phyloP scores from a whole-genome alignment of 2,797 vertebrate species.

The Chrosomus eos region DNA sequence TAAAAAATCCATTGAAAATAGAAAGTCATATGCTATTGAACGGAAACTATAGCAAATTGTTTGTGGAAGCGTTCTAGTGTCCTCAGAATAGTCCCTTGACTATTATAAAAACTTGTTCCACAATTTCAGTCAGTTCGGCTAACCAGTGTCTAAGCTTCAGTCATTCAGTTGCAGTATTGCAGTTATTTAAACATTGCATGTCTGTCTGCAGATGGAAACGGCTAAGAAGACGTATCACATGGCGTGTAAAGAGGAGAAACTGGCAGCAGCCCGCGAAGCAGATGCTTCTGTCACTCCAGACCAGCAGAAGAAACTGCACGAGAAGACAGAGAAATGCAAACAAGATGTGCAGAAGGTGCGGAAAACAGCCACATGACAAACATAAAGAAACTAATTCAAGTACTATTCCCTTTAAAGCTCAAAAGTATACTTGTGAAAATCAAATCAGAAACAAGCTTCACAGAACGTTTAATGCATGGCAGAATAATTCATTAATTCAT shows the following conservation, averaged over 20 bases:
- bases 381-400: neutral
- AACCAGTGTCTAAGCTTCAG: neutral
- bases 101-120: neutral
- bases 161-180: neutral
- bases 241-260: constrained; percentile 96
- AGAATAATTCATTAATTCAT: neutral
- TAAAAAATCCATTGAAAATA: neutral
- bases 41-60: neutral
- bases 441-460: neutral
- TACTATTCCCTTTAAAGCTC: neutral
- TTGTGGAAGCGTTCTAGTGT: neutral
- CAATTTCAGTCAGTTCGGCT: neutral
- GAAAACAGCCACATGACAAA: neutral
- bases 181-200: neutral
- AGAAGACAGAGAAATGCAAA: constrained; percentile 97
- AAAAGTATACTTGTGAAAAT: neutral
- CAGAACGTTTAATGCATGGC: neutral
- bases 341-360: constrained; percentile 94
- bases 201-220: constrained; percentile 85
- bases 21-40: neutral
- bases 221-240: constrained; percentile 94
- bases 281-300: constrained; percentile 87
- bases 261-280: constrained; percentile 86
- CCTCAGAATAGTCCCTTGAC: neutral
- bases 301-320: constrained; percentile 94